Evolutionary conservation across 2,113 vertebrate species (phyloP).

Genomic region (Perccottus glenii): DNA sequence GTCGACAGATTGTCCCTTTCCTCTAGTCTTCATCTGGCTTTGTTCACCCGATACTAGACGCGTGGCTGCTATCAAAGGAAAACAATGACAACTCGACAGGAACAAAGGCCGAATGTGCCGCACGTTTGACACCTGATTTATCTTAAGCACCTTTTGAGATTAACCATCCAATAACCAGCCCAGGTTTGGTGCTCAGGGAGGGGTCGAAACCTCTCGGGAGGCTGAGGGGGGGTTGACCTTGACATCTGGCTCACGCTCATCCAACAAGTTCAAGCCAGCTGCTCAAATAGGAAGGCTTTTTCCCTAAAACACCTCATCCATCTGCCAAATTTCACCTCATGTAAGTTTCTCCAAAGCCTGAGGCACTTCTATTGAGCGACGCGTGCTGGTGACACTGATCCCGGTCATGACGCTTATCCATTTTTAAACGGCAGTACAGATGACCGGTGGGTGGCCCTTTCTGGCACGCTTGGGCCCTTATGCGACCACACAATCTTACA

Average conservation of each 20-base stretch:
- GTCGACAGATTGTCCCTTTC: constrained; percentile 48
- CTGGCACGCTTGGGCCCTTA: constrained; percentile 44
- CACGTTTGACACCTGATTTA: constrained; percentile 79
- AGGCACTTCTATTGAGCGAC: constrained; percentile 62
- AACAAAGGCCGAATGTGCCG: constrained; percentile 43
- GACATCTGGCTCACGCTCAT: constrained; percentile 73
- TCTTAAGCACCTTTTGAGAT: constrained; percentile 72
- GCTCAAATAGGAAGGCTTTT: constrained; percentile 65
- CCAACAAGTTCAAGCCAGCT: constrained; percentile 61
- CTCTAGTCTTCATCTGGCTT: constrained; percentile 73
- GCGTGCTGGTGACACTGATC: constrained; percentile 77
- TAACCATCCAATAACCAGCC: constrained; percentile 56
- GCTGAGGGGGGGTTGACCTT: constrained; percentile 55
- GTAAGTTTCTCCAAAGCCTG: constrained; percentile 49
- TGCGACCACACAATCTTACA: constrained; percentile 37
- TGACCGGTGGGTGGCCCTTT: constrained; percentile 64
- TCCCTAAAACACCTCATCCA: constrained; percentile 75
- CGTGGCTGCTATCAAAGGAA: constrained; percentile 77
- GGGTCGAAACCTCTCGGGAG: constrained; percentile 55
- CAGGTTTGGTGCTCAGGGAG: constrained; percentile 24
- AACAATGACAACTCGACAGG: constrained; percentile 72
- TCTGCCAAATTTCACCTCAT: constrained; percentile 72
- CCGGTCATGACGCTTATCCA: constrained; percentile 75
- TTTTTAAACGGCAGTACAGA: constrained; percentile 77
- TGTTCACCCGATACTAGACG: constrained; percentile 76